These are phyloP conservation scores for Agonopterix subpropinquella DNA, from an alignment of 2,888 invertebrate species.

Conservation along the genomic window DNA sequence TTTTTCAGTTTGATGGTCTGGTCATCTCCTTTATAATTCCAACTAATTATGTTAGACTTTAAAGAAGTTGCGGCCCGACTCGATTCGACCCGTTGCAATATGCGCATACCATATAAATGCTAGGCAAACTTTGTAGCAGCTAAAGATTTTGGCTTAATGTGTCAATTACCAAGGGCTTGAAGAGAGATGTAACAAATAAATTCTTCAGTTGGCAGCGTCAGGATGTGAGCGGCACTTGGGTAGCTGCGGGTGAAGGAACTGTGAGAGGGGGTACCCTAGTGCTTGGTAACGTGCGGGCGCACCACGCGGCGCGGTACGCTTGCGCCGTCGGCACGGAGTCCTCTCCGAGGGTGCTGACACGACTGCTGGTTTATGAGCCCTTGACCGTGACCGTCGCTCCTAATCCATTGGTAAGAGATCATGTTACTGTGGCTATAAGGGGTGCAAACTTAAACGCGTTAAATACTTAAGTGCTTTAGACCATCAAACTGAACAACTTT, in stretches of 20 bases:
- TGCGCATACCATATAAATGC: too few species aligned
- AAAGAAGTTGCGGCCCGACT: too few species aligned
- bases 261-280: slow-evolving; percentile 53
- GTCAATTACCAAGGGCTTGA: background rate
- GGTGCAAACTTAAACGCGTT: too few species aligned
- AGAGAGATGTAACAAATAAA: background rate
- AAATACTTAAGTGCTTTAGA: too few species aligned
- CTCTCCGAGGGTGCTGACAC: slow-evolving; percentile 78
- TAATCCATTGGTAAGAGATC: slow-evolving; percentile 74
- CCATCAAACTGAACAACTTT: too few species aligned
- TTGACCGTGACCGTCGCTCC: slow-evolving; percentile 79
- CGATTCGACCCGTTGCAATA: too few species aligned
- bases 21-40: too few species aligned
- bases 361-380: slow-evolving; percentile 80
- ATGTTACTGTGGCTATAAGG: too few species aligned
- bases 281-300: slow-evolving; percentile 75
- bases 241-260: slow-evolving; percentile 44
- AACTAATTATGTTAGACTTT: too few species aligned
- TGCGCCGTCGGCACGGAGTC: slow-evolving; percentile 82
- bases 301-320: slow-evolving; percentile 81
- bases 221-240: slow-evolving; percentile 56
- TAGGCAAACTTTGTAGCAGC: too few species aligned
- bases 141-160: too few species aligned
- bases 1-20: too few species aligned
- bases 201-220: slow-evolving; percentile 61